A percentile compares a stretch with the other conserved stretches of the same genome.
Conservation (phyloP, 2,797 vertebrate genomes). For the Benthosema pterotum region DNA sequence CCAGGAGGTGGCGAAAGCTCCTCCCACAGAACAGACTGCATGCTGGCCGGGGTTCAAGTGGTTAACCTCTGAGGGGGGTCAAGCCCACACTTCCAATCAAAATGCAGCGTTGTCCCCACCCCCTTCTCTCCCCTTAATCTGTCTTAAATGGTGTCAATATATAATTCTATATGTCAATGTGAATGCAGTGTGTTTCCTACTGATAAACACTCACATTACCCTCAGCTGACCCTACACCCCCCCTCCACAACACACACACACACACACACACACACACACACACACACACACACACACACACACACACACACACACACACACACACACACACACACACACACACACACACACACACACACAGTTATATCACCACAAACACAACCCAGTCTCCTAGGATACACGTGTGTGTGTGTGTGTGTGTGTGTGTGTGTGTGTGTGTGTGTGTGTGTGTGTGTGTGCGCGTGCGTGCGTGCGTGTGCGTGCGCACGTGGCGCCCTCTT, state of each 20-base stretch:
- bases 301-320: not conserved
- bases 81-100: slow-evolving; percentile 37
- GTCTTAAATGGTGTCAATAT: slow-evolving; percentile 58
- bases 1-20: not conserved
- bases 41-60: too few relatives aligned
- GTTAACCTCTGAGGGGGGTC: slow-evolving; percentile 1
- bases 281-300: slow-evolving; percentile 15
- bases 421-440: slow-evolving; percentile 52
- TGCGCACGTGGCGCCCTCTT: too few relatives aligned
- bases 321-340: slow-evolving; percentile 23
- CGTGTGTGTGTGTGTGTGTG: slow-evolving; percentile 52
- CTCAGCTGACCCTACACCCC: too few relatives aligned
- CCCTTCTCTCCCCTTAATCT: slow-evolving; percentile 12
- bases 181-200: slow-evolving; percentile 60
- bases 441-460: slow-evolving; percentile 47
- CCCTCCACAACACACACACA: not conserved
- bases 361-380: slow-evolving; percentile 29
- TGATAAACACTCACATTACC: slow-evolving; percentile 73
- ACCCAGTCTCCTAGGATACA: slow-evolving; percentile 67
- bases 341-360: slow-evolving; percentile 22
- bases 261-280: not conserved
- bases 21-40: not conserved
- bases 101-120: slow-evolving; percentile 49
- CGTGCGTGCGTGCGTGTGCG: slow-evolving; percentile 52
- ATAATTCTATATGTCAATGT: slow-evolving; percentile 75